Conservation (phyloP, 2,888 invertebrate species). For the Aricia artaxerxes region DNA sequence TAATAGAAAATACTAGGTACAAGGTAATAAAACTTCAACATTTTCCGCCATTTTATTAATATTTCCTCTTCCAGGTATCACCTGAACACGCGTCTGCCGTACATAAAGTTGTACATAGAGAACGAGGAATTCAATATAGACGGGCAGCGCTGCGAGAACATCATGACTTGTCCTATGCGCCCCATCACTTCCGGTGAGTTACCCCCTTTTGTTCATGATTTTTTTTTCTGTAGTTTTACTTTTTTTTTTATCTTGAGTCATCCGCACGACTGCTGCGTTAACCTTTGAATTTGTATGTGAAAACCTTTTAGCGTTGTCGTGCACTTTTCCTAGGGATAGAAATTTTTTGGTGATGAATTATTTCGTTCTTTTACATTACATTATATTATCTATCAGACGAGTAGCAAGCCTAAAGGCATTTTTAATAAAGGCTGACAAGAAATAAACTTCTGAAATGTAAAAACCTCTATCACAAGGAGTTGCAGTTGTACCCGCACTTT, state of each 20-base stretch:
- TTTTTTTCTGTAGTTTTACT: too few species aligned
- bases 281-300: too few species aligned
- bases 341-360: too few species aligned
- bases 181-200: constrained; percentile 89
- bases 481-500: neutral
- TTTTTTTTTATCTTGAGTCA: too few species aligned
- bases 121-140: constrained; percentile 97
- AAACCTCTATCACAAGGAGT: neutral
- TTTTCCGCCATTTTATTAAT: constrained; percentile 20
- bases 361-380: too few species aligned
- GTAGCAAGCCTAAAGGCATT: too few species aligned
- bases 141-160: constrained; percentile 95
- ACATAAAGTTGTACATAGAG: constrained; percentile 94
- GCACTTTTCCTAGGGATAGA: too few species aligned
- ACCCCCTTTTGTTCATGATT: too few species aligned
- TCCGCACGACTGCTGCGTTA: too few species aligned
- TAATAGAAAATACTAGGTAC: neutral
- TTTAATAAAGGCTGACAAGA: neutral
- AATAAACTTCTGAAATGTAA: neutral
- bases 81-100: constrained; percentile 92
- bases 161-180: constrained; percentile 96
- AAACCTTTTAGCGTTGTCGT: too few species aligned
- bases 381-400: too few species aligned
- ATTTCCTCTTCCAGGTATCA: constrained; percentile 82
- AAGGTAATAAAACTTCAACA: neutral